These are phyloP conservation scores for Dichetophora obliterata DNA, from an alignment of 2,888 invertebrate genomes.

Conservation along the genomic window DNA sequence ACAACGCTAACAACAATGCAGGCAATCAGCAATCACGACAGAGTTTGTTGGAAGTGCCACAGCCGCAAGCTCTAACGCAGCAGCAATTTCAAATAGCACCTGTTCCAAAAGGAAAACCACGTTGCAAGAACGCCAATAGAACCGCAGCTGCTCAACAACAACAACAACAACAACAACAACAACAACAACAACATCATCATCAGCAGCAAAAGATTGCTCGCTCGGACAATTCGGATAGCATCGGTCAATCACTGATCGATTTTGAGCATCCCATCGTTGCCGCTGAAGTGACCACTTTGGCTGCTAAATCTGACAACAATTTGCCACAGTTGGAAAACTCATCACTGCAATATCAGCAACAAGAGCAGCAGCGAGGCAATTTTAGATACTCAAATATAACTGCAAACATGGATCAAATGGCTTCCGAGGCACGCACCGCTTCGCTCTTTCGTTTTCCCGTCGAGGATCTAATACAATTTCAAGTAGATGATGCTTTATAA, in stretches of 20 bases:
- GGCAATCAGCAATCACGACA: not conserved
- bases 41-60: slow-evolving; percentile 41
- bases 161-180: slow-evolving; percentile 34
- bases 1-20: slow-evolving; percentile 18
- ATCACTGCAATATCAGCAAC: slow-evolving; percentile 44
- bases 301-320: slow-evolving; percentile 33
- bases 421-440: slow-evolving; percentile 62
- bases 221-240: slow-evolving; percentile 53
- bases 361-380: slow-evolving; percentile 41
- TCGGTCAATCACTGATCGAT: slow-evolving; percentile 54
- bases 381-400: slow-evolving; percentile 42
- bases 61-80: slow-evolving; percentile 35
- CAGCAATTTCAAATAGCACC: not conserved
- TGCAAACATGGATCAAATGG: slow-evolving; percentile 61
- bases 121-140: slow-evolving; percentile 42
- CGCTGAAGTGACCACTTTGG: slow-evolving; percentile 45
- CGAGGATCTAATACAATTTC: slow-evolving; percentile 66
- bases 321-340: slow-evolving; percentile 37
- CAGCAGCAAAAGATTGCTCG: slow-evolving; percentile 54
- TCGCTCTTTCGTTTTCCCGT: slow-evolving; percentile 67
- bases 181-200: slow-evolving; percentile 31
- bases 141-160: slow-evolving; percentile 30
- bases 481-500: slow-evolving; percentile 66
- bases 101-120: slow-evolving; percentile 22
- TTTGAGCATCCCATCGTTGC: slow-evolving; percentile 66